Evolutionary conservation across 1,140 invertebrate genomes (phyloP).

Genomic region (Drosophila nigrodunni): DNA sequence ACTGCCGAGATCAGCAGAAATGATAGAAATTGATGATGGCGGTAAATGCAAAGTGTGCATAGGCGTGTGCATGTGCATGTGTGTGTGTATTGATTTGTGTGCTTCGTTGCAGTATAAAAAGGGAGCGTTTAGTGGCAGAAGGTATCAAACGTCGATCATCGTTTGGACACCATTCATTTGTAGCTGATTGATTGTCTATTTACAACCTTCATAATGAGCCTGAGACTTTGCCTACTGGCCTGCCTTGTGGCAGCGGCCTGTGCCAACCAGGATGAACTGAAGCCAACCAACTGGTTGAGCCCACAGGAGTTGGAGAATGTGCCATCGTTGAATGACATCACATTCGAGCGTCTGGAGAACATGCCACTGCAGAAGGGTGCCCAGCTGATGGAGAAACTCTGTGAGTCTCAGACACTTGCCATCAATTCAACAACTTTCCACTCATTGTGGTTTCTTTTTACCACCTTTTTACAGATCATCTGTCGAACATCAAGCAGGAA

Average conservation of each 20-base stretch:
- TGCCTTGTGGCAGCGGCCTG: conserved; percentile 61
- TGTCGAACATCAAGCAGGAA: conserved; percentile 64
- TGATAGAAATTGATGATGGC: conserved; percentile 16
- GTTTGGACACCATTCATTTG: conserved; percentile 59
- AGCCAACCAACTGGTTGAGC: conserved; percentile 70
- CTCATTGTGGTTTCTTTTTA: too few species aligned
- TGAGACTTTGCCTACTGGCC: conserved; percentile 65
- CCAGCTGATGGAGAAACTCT: conserved; percentile 65
- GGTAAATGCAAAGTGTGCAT: not conserved
- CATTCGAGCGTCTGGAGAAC: conserved; percentile 69
- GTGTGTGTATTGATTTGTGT: too few species aligned
- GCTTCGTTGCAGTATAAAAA: conserved; percentile 53
- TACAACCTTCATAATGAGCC: conserved; percentile 52
- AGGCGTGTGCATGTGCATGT: too few species aligned
- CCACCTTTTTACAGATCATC: conserved; percentile 50
- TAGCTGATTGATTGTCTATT: conserved; percentile 11
- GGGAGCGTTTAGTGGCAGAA: not conserved
- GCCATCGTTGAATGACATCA: conserved; percentile 73
- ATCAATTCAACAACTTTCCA: not conserved
- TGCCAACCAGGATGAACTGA: conserved; percentile 66
- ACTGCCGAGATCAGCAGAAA: conserved; percentile 56
- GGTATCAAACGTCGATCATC: conserved; percentile 67
- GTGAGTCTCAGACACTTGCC: conserved; percentile 27
- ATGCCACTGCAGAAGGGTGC: conserved; percentile 69
- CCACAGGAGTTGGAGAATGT: conserved; percentile 61